Conservation (phyloP, 2,797 vertebrate genomes). For the Hemitrygon akajei region DNA sequence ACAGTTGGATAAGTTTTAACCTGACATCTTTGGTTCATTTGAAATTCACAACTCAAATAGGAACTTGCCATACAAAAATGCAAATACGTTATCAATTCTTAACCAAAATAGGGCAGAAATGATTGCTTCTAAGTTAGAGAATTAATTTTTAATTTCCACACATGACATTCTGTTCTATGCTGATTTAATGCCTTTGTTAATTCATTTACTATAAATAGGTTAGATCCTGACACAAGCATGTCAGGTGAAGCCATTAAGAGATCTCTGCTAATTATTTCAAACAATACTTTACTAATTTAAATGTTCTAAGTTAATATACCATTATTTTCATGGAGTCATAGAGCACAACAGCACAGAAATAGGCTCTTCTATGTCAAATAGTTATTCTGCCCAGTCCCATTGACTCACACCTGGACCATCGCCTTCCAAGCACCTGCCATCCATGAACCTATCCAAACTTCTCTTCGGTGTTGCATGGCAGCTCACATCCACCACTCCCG, state of each 20-base stretch:
- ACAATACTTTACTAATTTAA: slow-evolving; percentile 2
- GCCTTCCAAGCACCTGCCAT: too few species aligned
- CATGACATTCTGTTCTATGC: not conserved
- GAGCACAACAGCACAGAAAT: too few species aligned
- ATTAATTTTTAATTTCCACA: slow-evolving; percentile 5
- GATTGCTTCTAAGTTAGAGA: not conserved
- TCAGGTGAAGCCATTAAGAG: not conserved
- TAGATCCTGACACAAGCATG: not conserved
- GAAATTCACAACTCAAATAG: not conserved
- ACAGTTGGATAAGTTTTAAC: not conserved
- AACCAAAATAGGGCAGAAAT: not conserved
- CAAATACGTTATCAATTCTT: not conserved
- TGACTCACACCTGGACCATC: too few species aligned
- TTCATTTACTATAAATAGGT: slow-evolving; percentile 25
- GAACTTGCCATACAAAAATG: not conserved
- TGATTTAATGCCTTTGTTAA: not conserved
- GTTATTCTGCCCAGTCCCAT: too few species aligned
- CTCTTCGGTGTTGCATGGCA: too few species aligned
- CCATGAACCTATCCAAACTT: too few species aligned
- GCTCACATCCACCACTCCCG: too few species aligned
- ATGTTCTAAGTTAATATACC: not conserved
- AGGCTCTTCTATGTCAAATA: too few species aligned
- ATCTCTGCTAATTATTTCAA: not conserved
- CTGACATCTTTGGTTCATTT: not conserved
- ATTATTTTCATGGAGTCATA: not conserved